These are phyloP conservation scores for Tinamus major DNA, from an alignment of 2,797 vertebrate genomes.

Conservation along the genomic window DNA sequence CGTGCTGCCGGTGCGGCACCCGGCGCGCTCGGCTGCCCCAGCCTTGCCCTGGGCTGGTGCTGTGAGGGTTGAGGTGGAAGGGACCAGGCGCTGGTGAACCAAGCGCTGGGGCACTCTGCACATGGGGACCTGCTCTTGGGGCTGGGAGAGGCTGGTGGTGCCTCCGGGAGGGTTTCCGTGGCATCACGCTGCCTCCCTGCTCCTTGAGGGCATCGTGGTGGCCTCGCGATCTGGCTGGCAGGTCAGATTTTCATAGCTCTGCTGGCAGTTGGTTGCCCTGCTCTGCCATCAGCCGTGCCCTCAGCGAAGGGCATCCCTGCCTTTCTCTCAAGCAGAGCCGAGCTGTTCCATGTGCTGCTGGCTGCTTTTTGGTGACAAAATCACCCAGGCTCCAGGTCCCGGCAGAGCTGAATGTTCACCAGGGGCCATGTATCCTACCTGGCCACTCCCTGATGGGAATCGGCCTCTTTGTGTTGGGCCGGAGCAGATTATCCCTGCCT, in stretches of 20 bases:
- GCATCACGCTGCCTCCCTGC: background rate
- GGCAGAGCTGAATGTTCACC: background rate
- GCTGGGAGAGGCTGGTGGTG: background rate
- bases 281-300: background rate
- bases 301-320: background rate
- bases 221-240: background rate
- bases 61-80: background rate
- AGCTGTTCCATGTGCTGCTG: background rate
- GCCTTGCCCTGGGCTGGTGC: background rate
- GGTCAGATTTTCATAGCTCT: background rate
- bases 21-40: background rate
- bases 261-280: background rate
- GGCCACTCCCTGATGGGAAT: constrained; percentile 20
- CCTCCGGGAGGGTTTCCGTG: too few species aligned
- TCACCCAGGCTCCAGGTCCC: background rate
- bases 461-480: background rate
- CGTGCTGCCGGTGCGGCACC: fast-evolving
- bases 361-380: background rate
- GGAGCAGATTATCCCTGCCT: background rate
- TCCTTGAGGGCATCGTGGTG: background rate
- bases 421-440: background rate
- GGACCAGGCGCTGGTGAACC: background rate
- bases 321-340: background rate
- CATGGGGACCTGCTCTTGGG: too few species aligned
- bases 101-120: background rate